A percentile compares a stretch with the other conserved stretches of the same genome.
Conservation (phyloP, 2,797 vertebrate genomes). For the Gymnothorax javanicus region DNA sequence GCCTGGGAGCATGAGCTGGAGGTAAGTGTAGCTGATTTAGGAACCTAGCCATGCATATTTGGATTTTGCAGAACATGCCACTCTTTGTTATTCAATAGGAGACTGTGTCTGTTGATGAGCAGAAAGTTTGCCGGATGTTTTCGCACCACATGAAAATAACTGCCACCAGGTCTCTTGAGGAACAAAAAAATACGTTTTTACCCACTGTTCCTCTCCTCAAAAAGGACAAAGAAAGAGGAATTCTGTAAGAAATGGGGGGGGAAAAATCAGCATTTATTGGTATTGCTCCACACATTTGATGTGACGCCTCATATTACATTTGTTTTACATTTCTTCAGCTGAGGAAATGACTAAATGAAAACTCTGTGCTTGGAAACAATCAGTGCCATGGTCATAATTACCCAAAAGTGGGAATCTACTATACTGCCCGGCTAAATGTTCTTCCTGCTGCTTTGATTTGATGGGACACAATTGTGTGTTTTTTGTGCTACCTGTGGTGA, state of each 20-base stretch:
- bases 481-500: not conserved
- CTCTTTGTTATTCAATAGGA: not conserved
- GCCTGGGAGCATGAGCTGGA: not conserved
- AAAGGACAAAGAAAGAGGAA: not conserved
- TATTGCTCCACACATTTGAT: not conserved
- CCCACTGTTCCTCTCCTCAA: not conserved
- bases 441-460: not conserved
- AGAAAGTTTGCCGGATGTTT: not conserved
- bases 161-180: not conserved
- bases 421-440: not conserved
- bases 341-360: not conserved
- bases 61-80: not conserved
- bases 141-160: not conserved
- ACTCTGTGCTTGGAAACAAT: not conserved
- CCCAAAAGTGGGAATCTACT: not conserved
- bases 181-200: not conserved
- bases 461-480: not conserved
- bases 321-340: not conserved
- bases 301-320: not conserved
- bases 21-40: slow-evolving; percentile 5
- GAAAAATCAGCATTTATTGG: not conserved
- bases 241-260: not conserved
- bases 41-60: not conserved
- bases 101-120: not conserved
- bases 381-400: not conserved